phyloP scores from a whole-genome alignment of 2,797 vertebrate species.

The Darevskia nairensis region DNA sequence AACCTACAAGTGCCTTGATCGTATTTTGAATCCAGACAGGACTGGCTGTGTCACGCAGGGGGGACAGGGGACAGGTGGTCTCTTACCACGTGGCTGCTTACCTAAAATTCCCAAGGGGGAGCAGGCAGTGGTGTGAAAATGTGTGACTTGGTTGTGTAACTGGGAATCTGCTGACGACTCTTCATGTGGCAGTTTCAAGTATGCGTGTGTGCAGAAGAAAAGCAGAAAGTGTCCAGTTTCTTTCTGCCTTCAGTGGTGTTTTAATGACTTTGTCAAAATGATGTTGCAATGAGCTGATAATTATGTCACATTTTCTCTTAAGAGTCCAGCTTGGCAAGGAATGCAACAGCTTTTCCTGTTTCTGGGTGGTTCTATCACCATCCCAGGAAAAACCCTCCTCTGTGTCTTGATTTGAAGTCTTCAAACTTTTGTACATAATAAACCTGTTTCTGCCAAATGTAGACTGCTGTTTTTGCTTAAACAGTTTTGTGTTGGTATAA shows the following conservation, averaged over 20 bases:
- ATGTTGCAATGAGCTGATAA: not conserved
- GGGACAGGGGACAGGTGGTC: fast-evolving
- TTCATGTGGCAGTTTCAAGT: not conserved
- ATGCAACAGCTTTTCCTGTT: not conserved
- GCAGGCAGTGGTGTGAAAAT: not conserved
- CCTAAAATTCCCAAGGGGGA: not conserved
- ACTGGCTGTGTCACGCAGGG: not conserved
- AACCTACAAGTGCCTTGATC: constrained; percentile 79
- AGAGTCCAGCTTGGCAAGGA: not conserved
- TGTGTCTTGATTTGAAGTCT: constrained; percentile 7
- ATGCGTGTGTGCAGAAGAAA: no score
- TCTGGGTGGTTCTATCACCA: not conserved
- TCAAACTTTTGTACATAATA: constrained; percentile 34
- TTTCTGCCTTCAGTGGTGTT: not conserved
- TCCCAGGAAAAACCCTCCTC: no score
- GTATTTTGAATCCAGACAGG: not conserved
- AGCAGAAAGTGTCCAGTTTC: not conserved
- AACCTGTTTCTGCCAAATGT: constrained; percentile 32
- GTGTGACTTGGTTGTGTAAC: not conserved
- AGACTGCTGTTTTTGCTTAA: not conserved
- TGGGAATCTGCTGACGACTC: no score
- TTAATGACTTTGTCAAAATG: constrained; percentile 9
- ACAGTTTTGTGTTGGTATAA: not conserved
- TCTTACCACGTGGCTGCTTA: not conserved
- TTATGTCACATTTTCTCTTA: not conserved